Percentiles rank a stretch among this genome's conserved stretches.
These are phyloP conservation scores for Zeus faber DNA, from an alignment of 2,113 vertebrate genomes.

Conservation along the genomic window DNA sequence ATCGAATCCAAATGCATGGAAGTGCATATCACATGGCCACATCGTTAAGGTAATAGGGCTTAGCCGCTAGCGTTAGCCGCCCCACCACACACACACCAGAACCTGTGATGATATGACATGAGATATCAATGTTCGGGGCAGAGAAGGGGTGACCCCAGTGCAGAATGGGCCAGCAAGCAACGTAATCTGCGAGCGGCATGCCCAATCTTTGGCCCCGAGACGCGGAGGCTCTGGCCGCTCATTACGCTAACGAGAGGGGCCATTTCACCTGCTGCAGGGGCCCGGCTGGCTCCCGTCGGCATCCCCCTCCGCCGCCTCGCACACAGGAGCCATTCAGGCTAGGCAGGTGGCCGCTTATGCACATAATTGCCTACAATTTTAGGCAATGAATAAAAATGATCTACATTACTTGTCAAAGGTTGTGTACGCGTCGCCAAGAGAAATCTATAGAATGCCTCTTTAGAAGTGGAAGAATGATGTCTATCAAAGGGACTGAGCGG, in stretches of 20 bases:
- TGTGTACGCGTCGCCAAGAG: constrained; percentile 97
- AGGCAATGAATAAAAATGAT: constrained; percentile 99
- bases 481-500: constrained; percentile 82
- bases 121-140: constrained; percentile 30
- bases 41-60: constrained; percentile 64
- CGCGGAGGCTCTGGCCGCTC: constrained; percentile 87
- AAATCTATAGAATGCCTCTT: constrained; percentile 99
- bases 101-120: constrained; percentile 38
- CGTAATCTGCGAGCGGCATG: constrained; percentile 51
- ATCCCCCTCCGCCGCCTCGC: constrained; percentile 85
- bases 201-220: constrained; percentile 67
- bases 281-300: constrained; percentile 87
- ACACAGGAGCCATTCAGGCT: constrained; percentile 98
- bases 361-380: constrained; percentile 99
- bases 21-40: constrained; percentile 31
- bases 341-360: constrained; percentile 99
- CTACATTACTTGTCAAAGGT: constrained; percentile 99
- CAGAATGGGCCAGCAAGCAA: constrained; percentile 27
- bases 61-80: constrained; percentile 26
- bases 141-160: constrained; percentile 38
- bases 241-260: constrained; percentile 98
- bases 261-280: constrained; percentile 97
- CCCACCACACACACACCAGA: constrained; percentile 54
- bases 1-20: constrained; percentile 36
- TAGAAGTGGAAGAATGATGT: constrained; percentile 96